phyloP scores from a whole-genome alignment of 2,888 invertebrate genomes.

The Physocephala rufipes region DNA sequence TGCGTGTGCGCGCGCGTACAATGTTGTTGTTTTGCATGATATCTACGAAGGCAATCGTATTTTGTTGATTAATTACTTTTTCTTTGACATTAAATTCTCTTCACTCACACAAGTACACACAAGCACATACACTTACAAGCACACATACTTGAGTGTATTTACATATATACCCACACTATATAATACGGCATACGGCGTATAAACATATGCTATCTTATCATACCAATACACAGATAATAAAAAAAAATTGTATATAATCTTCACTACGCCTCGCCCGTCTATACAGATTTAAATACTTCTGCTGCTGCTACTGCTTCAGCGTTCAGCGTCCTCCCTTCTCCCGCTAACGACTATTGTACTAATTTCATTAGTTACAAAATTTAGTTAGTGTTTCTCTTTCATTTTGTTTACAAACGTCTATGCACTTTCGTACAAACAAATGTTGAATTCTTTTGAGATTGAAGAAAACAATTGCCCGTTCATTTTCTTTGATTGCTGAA shows the following conservation, averaged over 20 bases:
- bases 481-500: too few species aligned
- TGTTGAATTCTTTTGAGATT: too few species aligned
- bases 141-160: constrained; percentile 10
- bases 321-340: background rate
- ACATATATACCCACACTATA: constrained; percentile 13
- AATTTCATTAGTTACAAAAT: too few species aligned
- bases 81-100: too few species aligned
- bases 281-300: background rate
- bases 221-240: background rate
- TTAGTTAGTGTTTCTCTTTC: too few species aligned
- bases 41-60: background rate
- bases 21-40: background rate
- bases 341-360: too few species aligned
- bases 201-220: background rate
- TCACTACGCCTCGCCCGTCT: background rate
- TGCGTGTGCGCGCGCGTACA: background rate
- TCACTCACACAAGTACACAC: background rate
- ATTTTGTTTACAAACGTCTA: too few species aligned
- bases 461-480: too few species aligned
- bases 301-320: background rate
- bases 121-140: constrained; percentile 4
- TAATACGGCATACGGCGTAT: background rate
- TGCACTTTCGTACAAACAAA: too few species aligned
- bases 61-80: background rate
- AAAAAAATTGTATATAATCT: background rate